Evolutionary conservation across 1,140 invertebrate species (phyloP).

Genomic region (Popillia japonica): DNA sequence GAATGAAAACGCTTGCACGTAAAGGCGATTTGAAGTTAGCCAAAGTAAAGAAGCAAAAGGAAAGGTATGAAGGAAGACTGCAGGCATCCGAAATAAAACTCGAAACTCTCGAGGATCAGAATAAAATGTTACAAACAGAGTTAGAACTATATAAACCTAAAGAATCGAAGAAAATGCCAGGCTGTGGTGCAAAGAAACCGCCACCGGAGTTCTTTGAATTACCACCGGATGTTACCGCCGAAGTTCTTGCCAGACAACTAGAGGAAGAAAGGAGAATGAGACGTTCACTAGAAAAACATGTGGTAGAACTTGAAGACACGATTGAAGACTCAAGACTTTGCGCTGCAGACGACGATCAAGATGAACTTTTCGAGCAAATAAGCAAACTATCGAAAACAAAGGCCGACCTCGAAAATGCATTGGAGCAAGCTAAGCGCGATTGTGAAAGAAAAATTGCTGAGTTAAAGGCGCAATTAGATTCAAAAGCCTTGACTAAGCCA

Average conservation of each 20-base stretch:
- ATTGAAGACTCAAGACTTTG: constrained; percentile 28
- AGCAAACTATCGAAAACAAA: constrained; percentile 42
- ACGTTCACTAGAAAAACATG: background rate
- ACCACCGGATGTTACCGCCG: background rate
- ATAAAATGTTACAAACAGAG: background rate
- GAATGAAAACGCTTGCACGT: background rate
- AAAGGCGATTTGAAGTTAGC: background rate
- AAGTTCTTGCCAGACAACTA: constrained; percentile 5
- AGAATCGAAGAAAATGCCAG: background rate
- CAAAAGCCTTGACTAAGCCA: background rate
- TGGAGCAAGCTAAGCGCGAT: constrained; percentile 35
- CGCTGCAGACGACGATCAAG: background rate
- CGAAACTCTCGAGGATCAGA: background rate
- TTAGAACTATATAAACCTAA: constrained; percentile 1
- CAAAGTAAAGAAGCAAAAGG: constrained; percentile 7
- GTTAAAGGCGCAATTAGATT: background rate
- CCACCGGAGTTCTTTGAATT: background rate
- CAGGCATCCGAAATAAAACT: background rate
- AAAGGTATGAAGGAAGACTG: background rate
- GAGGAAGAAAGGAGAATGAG: constrained; percentile 11
- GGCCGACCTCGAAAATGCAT: constrained; percentile 38
- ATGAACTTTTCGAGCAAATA: constrained; percentile 37
- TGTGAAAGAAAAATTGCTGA: background rate
- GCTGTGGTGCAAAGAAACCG: background rate
- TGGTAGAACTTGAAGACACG: constrained; percentile 1